A percentile compares a stretch with the other conserved stretches of the same genome.
These are phyloP conservation scores for Saimiri boliviensis DNA, from an alignment of 2,113 vertebrate species.

Conservation along the genomic window DNA sequence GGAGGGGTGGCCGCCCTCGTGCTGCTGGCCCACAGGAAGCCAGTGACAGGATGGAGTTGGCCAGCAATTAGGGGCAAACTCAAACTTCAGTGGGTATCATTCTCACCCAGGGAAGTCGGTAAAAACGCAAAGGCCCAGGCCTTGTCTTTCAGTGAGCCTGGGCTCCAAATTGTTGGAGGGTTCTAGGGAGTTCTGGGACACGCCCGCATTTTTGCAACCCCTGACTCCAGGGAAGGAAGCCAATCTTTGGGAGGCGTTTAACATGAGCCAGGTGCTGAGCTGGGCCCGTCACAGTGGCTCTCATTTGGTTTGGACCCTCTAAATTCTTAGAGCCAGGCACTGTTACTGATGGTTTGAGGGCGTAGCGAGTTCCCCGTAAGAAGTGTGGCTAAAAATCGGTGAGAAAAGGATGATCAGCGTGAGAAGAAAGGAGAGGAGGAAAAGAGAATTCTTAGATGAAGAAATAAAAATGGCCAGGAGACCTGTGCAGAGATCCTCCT, in stretches of 20 bases:
- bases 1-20: accelerated
- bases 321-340: not conserved
- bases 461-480: not conserved
- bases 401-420: not conserved
- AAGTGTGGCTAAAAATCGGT: not conserved
- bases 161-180: not conserved
- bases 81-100: accelerated
- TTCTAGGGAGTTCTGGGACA: not conserved
- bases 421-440: not conserved
- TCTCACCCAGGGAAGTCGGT: not conserved
- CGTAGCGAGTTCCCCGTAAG: not conserved
- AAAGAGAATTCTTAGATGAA: not conserved
- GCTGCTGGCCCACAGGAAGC: not conserved
- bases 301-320: not conserved
- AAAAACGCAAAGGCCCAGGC: not conserved
- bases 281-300: too few relatives aligned
- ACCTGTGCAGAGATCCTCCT: too few relatives aligned
- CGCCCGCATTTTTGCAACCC: accelerated
- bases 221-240: not conserved
- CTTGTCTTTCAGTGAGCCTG: not conserved
- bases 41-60: not conserved
- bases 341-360: not conserved
- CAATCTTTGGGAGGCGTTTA: not conserved
- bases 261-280: not conserved
- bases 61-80: not conserved